Percentiles rank a stretch among this genome's conserved stretches.
phyloP scores from a whole-genome alignment of 2,797 vertebrate species.

The Pelodytes ibericus region DNA sequence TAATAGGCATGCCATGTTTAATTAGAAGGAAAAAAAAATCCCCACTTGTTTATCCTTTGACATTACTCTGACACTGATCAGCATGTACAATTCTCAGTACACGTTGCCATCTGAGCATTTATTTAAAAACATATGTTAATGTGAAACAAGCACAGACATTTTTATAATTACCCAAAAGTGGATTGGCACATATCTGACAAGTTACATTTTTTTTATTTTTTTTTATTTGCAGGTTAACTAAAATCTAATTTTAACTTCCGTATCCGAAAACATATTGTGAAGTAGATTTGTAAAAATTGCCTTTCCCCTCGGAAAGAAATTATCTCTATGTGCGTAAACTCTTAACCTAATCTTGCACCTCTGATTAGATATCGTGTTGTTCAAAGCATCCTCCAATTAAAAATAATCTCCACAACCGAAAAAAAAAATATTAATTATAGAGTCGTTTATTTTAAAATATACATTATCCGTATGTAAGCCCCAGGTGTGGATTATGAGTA shows the following conservation, averaged over 20 bases:
- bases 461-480: background rate
- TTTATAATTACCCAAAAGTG: constrained; percentile 40
- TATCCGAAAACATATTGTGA: constrained; percentile 3
- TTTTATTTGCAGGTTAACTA: background rate
- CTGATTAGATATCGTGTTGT: background rate
- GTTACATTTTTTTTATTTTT: constrained; percentile 6
- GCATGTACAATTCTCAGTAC: constrained; percentile 35
- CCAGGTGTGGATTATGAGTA: background rate
- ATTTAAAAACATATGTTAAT: constrained; percentile 47
- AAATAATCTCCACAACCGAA: background rate
- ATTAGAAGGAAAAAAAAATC: constrained; percentile 36
- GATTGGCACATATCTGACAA: constrained; percentile 21
- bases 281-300: too few species aligned
- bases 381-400: background rate
- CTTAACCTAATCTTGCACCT: background rate
- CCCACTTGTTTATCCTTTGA: constrained; percentile 50
- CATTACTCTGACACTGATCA: constrained; percentile 43
- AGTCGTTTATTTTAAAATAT: background rate
- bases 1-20: constrained; percentile 37
- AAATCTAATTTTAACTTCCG: too few species aligned
- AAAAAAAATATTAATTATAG: background rate
- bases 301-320: background rate
- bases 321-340: background rate
- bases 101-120: constrained; percentile 41
- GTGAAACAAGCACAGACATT: constrained; percentile 22